Base-by-base conservation (phyloP, 2,888 invertebrate genomes). In the Leucozona laternaria region DNA sequence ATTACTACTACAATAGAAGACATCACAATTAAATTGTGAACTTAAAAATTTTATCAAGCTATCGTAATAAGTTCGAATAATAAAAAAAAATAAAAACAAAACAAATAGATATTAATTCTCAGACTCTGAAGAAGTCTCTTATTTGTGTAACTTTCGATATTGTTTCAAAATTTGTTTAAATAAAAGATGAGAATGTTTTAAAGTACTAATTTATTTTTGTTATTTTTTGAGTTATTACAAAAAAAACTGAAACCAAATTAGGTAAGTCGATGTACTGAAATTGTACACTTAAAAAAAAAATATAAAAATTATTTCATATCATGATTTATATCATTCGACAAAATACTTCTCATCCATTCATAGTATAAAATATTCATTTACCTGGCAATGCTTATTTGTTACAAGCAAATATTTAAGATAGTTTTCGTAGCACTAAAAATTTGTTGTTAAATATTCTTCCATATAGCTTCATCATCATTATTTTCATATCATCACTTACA, bases 71-170 rank as follows among this genome's bases (percentile, higher is more conserved):
- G 48, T 48, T 25, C 11, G 17, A 66, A 48, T 7, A 20, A 31
- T 34, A 66, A 48, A 34, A 2, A 58, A 34, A 40, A 60, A 60
- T 15, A 0, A 37, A 20, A 57, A 20, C 2, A 34, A 34, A 20
- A 28, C 1, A 28, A 10, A 31, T 17, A 43, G 31, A 48, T n/a
- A 31, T 64, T 31, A 31, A 31, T 20, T 31, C 25, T n/a, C 28
- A 48, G 48, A 48, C 45, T 20, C 7, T 66, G 15, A 28, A n/a
- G n/a, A 25, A 15, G 53, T 53, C 53, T 48, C 13, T 64, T 6
- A 22, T 62, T 62, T 64, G 17, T 64, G 64, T 64, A 64, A 64
- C 28, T 64, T 64, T 64, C 64, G 64, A 45, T 64, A 64, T 64
- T 64, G 45, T 64, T 64, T 64, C 45, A 45, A 64, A 64, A 45